phyloP scores from a whole-genome alignment of 2,113 vertebrate genomes.

The Erinaceus europaeus region DNA sequence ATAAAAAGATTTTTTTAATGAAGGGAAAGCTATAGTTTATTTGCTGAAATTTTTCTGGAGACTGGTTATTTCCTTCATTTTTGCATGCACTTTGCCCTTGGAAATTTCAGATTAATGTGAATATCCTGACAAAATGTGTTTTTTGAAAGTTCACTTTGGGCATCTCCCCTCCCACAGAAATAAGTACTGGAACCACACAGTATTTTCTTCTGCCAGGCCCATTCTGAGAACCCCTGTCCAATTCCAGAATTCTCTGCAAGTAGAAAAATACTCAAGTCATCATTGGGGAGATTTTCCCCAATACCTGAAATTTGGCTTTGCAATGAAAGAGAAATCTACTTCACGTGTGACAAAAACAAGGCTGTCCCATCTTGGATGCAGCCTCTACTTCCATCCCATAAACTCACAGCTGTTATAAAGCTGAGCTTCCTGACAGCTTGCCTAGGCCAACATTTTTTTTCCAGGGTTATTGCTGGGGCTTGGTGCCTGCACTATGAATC shows the following conservation, averaged over 20 bases:
- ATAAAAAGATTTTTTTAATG: too few species aligned
- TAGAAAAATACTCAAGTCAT: background rate
- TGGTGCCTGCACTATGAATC: too few species aligned
- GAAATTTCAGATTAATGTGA: constrained; percentile 62
- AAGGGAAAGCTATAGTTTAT: constrained; percentile 64
- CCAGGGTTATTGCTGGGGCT: too few species aligned
- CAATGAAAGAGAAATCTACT: constrained; percentile 14
- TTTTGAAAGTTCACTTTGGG: constrained; percentile 31
- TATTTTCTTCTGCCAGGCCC: background rate
- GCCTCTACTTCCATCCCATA: constrained; percentile 6
- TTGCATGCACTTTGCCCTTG: constrained; percentile 67
- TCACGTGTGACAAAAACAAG: constrained; percentile 41
- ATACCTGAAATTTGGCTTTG: constrained; percentile 11
- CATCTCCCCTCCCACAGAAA: background rate
- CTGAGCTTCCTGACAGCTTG: constrained; percentile 56
- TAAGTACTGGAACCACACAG: constrained; percentile 20
- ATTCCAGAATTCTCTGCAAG: background rate
- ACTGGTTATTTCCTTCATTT: constrained; percentile 78
- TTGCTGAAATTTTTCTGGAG: constrained; percentile 72
- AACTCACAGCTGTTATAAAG: constrained; percentile 44
- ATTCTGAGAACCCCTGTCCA: background rate
- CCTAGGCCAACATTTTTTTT: constrained; percentile 43
- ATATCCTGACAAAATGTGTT: constrained; percentile 54
- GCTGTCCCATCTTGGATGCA: constrained; percentile 40
- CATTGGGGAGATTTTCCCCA: background rate